These are phyloP conservation scores for Thyatira batis DNA, from an alignment of 2,888 invertebrate genomes.

Conservation along the genomic window DNA sequence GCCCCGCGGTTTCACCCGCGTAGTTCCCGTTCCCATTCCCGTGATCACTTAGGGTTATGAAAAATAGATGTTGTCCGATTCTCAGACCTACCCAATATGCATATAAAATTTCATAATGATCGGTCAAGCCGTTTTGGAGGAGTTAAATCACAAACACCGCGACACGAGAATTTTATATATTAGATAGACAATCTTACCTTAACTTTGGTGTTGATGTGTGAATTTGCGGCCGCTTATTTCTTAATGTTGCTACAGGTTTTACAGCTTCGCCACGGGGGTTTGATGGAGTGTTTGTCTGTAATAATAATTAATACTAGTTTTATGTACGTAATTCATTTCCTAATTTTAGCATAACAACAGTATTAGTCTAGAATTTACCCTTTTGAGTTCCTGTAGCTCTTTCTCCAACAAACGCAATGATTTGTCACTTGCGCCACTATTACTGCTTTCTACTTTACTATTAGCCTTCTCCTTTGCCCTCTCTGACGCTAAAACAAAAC, in stretches of 20 bases:
- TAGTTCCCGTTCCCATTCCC: no score
- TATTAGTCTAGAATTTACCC: slow-evolving; percentile 48
- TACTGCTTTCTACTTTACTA: slow-evolving; percentile 47
- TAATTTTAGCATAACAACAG: not conserved
- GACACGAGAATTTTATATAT: no score
- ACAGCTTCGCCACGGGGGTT: slow-evolving; percentile 50
- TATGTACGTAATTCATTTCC: not conserved
- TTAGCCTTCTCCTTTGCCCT: slow-evolving; percentile 45
- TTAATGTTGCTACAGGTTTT: slow-evolving; percentile 45
- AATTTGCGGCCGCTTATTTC: slow-evolving; percentile 55
- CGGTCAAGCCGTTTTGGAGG: no score
- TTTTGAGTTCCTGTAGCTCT: slow-evolving; percentile 82
- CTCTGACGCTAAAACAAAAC: slow-evolving; percentile 28
- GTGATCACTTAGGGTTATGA: no score
- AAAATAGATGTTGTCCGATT: no score
- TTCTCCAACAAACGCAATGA: slow-evolving; percentile 79
- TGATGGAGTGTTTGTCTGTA: slow-evolving; percentile 71
- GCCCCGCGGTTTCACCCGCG: no score
- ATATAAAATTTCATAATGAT: no score
- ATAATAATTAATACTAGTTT: slow-evolving; percentile 9
- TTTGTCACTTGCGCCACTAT: slow-evolving; percentile 64
- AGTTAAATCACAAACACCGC: no score
- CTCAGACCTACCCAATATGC: no score
- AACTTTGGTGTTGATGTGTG: slow-evolving; percentile 69
- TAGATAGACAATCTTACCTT: no score